Evolutionary conservation across 1,140 invertebrate genomes (phyloP).

Genomic region (Daktulosphaira vitifoliae): DNA sequence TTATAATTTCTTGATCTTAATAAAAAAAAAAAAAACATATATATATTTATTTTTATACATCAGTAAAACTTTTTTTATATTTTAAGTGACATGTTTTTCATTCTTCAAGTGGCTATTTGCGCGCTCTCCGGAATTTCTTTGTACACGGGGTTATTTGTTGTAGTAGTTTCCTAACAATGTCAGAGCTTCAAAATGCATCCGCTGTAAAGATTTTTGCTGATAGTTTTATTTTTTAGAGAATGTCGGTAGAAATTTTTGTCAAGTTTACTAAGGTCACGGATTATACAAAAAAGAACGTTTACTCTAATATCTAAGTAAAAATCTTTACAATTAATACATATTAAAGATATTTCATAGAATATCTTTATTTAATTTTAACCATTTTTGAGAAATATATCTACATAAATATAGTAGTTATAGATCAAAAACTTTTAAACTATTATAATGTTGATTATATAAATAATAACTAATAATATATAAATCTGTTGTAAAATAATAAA

Average conservation of each 20-base stretch:
- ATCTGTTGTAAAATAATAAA: too few relatives aligned
- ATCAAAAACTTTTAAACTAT: too few relatives aligned
- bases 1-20: constrained; percentile 14
- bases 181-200: constrained; percentile 25
- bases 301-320: too few relatives aligned
- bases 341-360: too few relatives aligned
- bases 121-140: constrained; percentile 16
- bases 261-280: constrained; percentile 5
- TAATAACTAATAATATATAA: too few relatives aligned
- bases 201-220: constrained; percentile 28
- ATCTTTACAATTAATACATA: too few relatives aligned
- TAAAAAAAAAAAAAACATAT: constrained; percentile 15
- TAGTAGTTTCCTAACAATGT: constrained; percentile 2
- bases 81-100: constrained; percentile 26
- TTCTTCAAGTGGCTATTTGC: constrained; percentile 22
- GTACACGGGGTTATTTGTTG: constrained; percentile 2
- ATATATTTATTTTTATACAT: too few relatives aligned
- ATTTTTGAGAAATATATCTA: too few relatives aligned
- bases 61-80: neutral
- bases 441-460: too few relatives aligned
- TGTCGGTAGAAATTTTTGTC: constrained; percentile 17
- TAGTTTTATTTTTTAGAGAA: constrained; percentile 14
- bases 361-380: too few relatives aligned
- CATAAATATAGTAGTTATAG: too few relatives aligned
- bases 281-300: too few relatives aligned